phyloP scores from a whole-genome alignment of 2,113 vertebrate genomes.

The Chrysochloris asiatica region DNA sequence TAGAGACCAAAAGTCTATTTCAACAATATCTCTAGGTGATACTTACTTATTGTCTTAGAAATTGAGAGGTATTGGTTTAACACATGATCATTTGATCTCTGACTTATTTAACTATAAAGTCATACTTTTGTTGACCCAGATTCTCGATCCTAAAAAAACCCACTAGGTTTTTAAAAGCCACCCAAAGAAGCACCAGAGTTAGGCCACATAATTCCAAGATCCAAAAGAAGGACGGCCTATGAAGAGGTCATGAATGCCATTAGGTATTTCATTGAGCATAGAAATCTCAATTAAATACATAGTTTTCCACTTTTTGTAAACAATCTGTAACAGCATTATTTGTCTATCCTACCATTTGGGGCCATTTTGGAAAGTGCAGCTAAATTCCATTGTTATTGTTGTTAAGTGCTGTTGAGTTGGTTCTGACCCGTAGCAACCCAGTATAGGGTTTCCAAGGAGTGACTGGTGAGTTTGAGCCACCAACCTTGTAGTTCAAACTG shows the following conservation, averaged over 20 bases:
- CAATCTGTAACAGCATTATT: constrained; percentile 40
- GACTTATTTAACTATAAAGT: constrained; percentile 71
- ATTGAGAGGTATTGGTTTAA: not conserved
- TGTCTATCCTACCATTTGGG: constrained; percentile 54
- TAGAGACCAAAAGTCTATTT: not conserved
- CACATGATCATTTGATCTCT: not conserved
- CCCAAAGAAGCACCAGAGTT: not conserved
- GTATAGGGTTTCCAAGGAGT: too few species aligned
- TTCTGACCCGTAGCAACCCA: too few species aligned
- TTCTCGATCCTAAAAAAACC: constrained; percentile 58
- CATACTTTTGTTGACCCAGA: constrained; percentile 64
- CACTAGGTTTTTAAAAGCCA: constrained; percentile 1
- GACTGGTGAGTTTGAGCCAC: too few species aligned
- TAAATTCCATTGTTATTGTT: too few species aligned
- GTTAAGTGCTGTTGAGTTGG: too few species aligned
- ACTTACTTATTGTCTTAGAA: not conserved
- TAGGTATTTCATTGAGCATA: too few species aligned
- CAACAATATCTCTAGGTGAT: too few species aligned
- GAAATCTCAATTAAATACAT: not conserved
- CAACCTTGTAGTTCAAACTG: too few species aligned
- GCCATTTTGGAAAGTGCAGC: constrained; percentile 43
- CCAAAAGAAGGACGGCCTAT: not conserved
- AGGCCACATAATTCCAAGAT: not conserved
- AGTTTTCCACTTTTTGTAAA: not conserved
- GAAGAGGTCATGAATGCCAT: not conserved